These are phyloP conservation scores for Peromyscus leucopus DNA, from an alignment of 2,113 vertebrate genomes.

Conservation along the genomic window DNA sequence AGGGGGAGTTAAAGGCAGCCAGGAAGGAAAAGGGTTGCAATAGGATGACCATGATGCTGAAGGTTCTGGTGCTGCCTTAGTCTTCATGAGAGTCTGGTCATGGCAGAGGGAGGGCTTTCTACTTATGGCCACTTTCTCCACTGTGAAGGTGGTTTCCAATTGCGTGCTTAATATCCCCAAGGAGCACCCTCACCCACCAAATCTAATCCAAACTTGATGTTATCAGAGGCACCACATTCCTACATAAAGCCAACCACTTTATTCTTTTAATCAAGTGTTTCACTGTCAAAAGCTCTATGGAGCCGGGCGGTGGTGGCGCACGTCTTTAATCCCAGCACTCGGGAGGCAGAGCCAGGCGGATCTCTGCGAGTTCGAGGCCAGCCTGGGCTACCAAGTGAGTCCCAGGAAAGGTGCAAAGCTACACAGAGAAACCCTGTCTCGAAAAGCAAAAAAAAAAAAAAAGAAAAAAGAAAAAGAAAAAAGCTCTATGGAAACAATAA, in stretches of 20 bases:
- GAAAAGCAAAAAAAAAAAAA: too few relatives aligned
- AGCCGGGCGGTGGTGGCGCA: too few relatives aligned
- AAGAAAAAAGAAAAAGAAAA: too few relatives aligned
- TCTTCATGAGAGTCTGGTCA: neutral
- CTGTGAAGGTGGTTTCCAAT: neutral
- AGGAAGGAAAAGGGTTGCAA: neutral
- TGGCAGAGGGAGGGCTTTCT: neutral
- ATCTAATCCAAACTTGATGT: slow-evolving; percentile 7
- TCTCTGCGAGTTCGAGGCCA: too few relatives aligned
- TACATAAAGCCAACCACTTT: neutral
- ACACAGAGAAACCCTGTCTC: too few relatives aligned
- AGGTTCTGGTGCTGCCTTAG: neutral
- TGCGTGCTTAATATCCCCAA: neutral
- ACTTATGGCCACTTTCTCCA: neutral
- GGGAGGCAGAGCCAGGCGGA: too few relatives aligned
- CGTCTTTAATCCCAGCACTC: too few relatives aligned
- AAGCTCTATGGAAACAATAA: slow-evolving; percentile 20
- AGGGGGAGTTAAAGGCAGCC: neutral
- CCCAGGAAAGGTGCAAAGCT: too few relatives aligned
- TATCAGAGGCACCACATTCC: neutral
- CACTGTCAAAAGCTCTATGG: neutral
- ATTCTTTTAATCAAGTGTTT: slow-evolving; percentile 41
- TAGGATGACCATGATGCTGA: rapidly evolving
- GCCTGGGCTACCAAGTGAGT: too few relatives aligned
- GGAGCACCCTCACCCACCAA: neutral